Evolutionary conservation across 2,113 vertebrate species (phyloP), one percentile per base, ranked within the genome.

Genomic region (Noturus placidus): DNA sequence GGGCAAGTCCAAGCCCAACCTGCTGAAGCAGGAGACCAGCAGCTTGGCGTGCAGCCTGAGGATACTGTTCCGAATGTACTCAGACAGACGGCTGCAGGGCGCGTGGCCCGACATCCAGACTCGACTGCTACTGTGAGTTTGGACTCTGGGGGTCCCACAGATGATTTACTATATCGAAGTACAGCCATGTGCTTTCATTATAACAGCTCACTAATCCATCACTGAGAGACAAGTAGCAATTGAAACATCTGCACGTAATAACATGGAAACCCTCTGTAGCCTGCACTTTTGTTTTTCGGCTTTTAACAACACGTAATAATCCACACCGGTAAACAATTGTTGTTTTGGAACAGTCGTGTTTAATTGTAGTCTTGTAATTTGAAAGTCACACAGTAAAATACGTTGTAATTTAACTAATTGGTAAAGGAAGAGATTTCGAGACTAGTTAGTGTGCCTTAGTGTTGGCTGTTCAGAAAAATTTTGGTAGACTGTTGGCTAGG

Each of bases 1-100:
- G 92, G 98, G 98, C 77, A 99, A 99, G 90, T 99, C 98, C n/a
- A 99, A 99, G 89, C 98, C 98, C 79, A 99, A 99, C 88, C 94
- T 99, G 84, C 90, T 99, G 87, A 99, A 99, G 93, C 98, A 99
- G 96, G 98, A 99, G 94, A 99, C 98, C 86, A 99, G 97, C 94
- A 99, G 98, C 89, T 92, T 99, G 20, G 98, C 98, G 72, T 99
- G 98, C 93, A 97, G 97, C 93, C 92, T 99, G 92, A 93, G 98
- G 91, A 98, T 99, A 92, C 94, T 99, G 56, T 99, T 99, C 90
- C 95, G 95, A 87, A 99, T 99, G 98, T 98, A 98, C 25, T 94
- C 96, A 0, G 98, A 99, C 87, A 95, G 93, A 80, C 94, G 93
- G 89, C 97, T 97, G 72, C 94, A 91, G 67, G 94, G 95, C 88